phyloP scores from a whole-genome alignment of 2,888 invertebrate species.

The Julus scanicus region DNA sequence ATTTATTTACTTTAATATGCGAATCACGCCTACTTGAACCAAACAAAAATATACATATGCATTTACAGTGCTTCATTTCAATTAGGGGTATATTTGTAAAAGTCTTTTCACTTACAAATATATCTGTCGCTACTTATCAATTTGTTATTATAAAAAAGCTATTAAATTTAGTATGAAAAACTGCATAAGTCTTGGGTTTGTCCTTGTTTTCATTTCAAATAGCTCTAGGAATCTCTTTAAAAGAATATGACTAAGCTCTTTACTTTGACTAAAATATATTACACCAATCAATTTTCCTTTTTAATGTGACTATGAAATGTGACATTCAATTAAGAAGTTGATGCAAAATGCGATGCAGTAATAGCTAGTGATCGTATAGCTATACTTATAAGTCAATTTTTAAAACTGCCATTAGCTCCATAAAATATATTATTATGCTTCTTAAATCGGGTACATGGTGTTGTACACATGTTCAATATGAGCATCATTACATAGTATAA shows the following conservation, averaged over 20 bases:
- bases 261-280: neutral
- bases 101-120: neutral
- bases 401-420: no score
- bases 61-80: neutral
- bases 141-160: neutral
- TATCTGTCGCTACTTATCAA: no score
- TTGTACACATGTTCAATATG: no score
- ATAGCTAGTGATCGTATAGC: neutral
- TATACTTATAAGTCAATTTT: no score
- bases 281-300: neutral
- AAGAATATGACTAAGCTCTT: neutral
- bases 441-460: no score
- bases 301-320: neutral
- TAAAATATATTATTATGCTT: no score
- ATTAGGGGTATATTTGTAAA: neutral
- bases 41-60: neutral
- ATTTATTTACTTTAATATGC: neutral
- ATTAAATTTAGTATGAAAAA: neutral
- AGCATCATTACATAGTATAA: no score
- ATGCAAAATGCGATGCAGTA: neutral
- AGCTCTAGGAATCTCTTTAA: neutral
- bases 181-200: neutral
- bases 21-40: neutral
- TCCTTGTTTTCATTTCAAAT: neutral
- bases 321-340: neutral